A percentile compares a stretch with the other conserved stretches of the same genome.
Conservation (phyloP, 2,113 vertebrate genomes). For the Sylvilagus bachmani region DNA sequence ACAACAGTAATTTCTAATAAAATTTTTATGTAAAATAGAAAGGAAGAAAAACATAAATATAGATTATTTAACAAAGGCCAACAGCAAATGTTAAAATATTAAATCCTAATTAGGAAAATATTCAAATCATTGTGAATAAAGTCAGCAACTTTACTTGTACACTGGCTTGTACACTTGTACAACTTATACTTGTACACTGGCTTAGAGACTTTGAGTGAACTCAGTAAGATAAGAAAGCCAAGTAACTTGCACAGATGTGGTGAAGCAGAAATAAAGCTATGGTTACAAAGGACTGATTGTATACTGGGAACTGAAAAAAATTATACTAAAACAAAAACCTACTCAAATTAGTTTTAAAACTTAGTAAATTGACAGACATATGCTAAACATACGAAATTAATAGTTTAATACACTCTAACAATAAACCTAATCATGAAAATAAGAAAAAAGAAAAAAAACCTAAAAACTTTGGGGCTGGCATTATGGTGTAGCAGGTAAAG, state of each 20-base stretch:
- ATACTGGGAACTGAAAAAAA: not conserved
- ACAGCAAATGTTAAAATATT: not conserved
- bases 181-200: not conserved
- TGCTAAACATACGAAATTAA: not conserved
- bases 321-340: not conserved
- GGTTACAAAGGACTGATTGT: not conserved
- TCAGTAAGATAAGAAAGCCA: not conserved
- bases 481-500: no score
- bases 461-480: no score
- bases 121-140: constrained; percentile 6
- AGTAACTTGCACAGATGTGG: not conserved
- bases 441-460: not conserved
- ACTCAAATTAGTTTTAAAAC: not conserved
- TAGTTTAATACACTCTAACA: not conserved
- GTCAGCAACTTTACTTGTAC: not conserved
- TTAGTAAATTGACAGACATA: not conserved
- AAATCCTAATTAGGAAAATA: not conserved
- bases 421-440: not conserved
- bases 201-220: not conserved
- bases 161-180: no score
- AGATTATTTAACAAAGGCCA: not conserved
- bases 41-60: not conserved
- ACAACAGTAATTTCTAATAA: not conserved
- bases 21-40: not conserved
- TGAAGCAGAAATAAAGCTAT: not conserved